Base-by-base conservation (phyloP, 2,797 vertebrate species). In the Protonibea diacanthus region DNA sequence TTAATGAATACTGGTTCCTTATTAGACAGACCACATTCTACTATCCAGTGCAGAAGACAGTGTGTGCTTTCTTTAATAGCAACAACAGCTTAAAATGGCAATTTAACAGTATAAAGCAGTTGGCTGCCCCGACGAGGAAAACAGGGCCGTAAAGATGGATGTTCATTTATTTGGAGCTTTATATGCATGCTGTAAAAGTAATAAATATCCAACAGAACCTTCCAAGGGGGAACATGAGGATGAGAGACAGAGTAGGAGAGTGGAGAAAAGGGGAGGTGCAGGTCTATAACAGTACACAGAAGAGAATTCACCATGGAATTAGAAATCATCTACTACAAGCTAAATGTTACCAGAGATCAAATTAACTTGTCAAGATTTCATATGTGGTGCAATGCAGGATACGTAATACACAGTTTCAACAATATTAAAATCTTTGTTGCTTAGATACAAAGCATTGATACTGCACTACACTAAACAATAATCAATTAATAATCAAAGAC, bases 21-120 rank as follows among this genome's bases (percentile, higher is more conserved):
- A 51, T 67, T 48, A 49, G 52, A 77, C 60, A 45, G 49, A 23
- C 17, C 12, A 67, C 49, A 63, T 25, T 83, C 49, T 58, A 18
- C 38, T 40, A 47, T 61, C 21, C 58, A 61, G 49, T 49, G 76
- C 53, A 74, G 51, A 78, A 71, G 61, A 69, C 48, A 58, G 44
- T 61, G 29, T 18, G 49, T 29, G 23, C 48, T 75, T 65, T 72
- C 69, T 81, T 66, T 76, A 55, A 62, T 20, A 57, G 45, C 44
- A 71, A 80, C 74, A 65, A 80, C 86, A 89, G 87, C 90, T 56
- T 85, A 73, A 84, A 85, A 84, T 69, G 3, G 47, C 66, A 63
- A 45, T 42, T 66, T 74, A 72, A 88, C 25, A 52, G 51, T 14
- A 72, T 77, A 42, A 87, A 78, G 76, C 38, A 75, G 58, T 71